Base-by-base conservation (phyloP, 1,140 invertebrate species). In the Lutraria rhynchaena region DNA sequence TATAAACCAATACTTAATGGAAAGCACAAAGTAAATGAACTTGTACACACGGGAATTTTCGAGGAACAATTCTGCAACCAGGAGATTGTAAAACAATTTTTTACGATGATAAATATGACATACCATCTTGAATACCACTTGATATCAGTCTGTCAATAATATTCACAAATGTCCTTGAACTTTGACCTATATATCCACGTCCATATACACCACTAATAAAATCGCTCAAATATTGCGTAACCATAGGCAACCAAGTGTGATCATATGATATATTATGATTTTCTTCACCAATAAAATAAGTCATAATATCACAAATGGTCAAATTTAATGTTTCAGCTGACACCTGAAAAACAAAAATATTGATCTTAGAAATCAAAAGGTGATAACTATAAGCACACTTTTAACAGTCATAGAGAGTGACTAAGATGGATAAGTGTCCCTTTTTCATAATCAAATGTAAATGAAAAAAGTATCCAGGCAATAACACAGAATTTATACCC, bases 271-370 rank as follows among this genome's bases (percentile, higher is more conserved):
- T n/a, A 19, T 41, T 19, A 2, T 35, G 41, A 53, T 53, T 53
- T 46, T n/a, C 49, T 17, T 13, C n/a, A 24, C 17, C n/a, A 44
- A 81, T 33, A 41, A 81, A 81, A 49, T 73, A 29, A 19, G 67
- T 81, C 78, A 81, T 81, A 0, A 81, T 53, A 33, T 81, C 63
- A 63, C 78, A 81, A 41, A 81, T 58, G 2, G 55, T 41, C 37
- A 81, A 46, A n/a, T 81, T 81, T 13, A 81, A 33, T 15, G 33
- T 51, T 55, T 71, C 78, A 15, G 55, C 67, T 27, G 67, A 37
- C 5, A 81, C 67, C 78, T 81, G 51, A 17, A 49, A 61, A 60
- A 65, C 11, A 53, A 51, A n/a, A n/a, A n/a, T n/a, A n/a, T n/a
- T n/a, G n/a, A n/a, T n/a, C n/a, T n/a, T n/a, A n/a, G n/a, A n/a